These are phyloP conservation scores for Pangasius macronema DNA, from an alignment of 2,797 vertebrate species.

Conservation along the genomic window DNA sequence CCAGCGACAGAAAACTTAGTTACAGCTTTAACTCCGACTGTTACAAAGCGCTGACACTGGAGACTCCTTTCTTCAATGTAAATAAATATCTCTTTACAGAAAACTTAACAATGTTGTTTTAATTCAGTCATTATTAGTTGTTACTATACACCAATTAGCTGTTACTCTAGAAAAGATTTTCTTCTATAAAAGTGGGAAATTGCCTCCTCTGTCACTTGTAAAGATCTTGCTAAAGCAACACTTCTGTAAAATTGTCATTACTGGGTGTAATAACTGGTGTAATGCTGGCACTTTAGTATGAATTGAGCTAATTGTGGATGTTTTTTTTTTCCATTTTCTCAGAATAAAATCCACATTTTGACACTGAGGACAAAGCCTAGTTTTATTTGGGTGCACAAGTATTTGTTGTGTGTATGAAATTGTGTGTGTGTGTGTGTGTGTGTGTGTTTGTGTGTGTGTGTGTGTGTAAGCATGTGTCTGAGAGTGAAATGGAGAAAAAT, in stretches of 20 bases:
- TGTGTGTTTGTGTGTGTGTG: neutral
- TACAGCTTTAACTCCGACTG: slow-evolving; percentile 12
- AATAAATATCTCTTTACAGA: neutral
- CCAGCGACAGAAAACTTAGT: neutral
- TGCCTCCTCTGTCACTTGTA: slow-evolving; percentile 18
- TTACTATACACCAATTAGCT: neutral
- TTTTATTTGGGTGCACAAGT: neutral
- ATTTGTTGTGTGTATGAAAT: neutral
- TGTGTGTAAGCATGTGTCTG: neutral
- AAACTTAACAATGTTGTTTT: neutral
- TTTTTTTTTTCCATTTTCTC: slow-evolving; percentile 27
- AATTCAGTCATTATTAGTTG: neutral
- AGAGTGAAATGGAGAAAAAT: neutral
- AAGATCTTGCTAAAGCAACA: slow-evolving; percentile 33
- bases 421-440: slow-evolving; percentile 3
- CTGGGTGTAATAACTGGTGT: slow-evolving; percentile 40
- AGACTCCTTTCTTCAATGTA: neutral
- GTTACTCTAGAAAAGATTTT: neutral
- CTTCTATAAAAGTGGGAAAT: neutral
- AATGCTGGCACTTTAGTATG: slow-evolving; percentile 28
- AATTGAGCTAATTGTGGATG: neutral
- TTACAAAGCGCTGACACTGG: neutral
- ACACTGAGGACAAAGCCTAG: neutral
- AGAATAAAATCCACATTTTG: slow-evolving; percentile 56
- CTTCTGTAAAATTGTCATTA: slow-evolving; percentile 43